Conservation (phyloP, 2,888 invertebrate genomes). For the Harpagoxenus sublaevis region DNA sequence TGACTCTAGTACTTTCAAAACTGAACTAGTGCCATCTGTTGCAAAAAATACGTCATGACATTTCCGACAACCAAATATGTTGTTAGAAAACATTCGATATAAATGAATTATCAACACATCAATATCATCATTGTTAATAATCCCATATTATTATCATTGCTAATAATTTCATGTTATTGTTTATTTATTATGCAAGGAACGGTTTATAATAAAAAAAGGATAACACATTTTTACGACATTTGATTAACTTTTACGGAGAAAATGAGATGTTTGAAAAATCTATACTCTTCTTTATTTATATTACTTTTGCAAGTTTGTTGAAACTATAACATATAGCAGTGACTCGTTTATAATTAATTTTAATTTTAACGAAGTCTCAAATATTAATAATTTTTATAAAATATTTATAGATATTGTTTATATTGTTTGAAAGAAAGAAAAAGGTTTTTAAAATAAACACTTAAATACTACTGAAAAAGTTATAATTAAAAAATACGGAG, state of each 20-base stretch:
- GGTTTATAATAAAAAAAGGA: not conserved
- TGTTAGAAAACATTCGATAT: too few species aligned
- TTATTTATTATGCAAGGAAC: not conserved
- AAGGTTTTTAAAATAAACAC: constrained; percentile 6
- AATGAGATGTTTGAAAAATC: not conserved
- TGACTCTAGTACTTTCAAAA: too few species aligned
- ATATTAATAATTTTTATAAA: not conserved
- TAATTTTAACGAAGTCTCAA: not conserved
- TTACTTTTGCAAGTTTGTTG: not conserved
- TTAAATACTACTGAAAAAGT: constrained; percentile 10
- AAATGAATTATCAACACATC: not conserved
- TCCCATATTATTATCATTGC: not conserved
- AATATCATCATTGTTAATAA: not conserved
- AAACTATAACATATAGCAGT: not conserved
- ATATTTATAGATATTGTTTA: not conserved
- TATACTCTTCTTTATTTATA: not conserved
- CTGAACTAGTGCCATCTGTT: too few species aligned
- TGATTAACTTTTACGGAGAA: not conserved
- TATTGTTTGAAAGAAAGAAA: not conserved
- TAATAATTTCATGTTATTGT: not conserved
- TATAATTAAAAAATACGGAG: not conserved
- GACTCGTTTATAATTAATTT: not conserved
- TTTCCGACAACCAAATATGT: too few species aligned
- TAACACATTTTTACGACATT: not conserved
- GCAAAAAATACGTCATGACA: too few species aligned